Base-by-base conservation (phyloP, 2,797 vertebrate genomes). In the Halcyon chelicuti region DNA sequence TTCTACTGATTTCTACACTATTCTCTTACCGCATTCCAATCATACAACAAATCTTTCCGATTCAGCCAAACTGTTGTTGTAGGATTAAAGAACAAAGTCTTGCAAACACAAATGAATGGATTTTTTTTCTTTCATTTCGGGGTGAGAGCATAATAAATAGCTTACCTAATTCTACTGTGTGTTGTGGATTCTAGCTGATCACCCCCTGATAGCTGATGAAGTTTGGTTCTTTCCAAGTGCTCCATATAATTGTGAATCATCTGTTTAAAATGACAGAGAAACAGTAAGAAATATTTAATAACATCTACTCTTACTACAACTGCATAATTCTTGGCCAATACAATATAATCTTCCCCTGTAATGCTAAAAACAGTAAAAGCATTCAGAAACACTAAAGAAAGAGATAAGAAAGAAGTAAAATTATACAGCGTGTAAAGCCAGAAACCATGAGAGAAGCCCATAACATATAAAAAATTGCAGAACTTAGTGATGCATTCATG, bases 171-270 rank as follows among this genome's bases (percentile, higher is more conserved):
- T 97, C 98, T 99, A 97, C 94, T 96, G 76, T 98, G 95, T 51
- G 98, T 93, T 91, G 94, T 93, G 12, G 98, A 95, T 77, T 99
- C 99, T 60, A 98, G 94, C n/a, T 98, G 97, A 77, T 99, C 99
- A 44, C 97, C 94, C 78, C 97, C 97, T 9, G 95, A 92, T 72
- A 98, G 97, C 68, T 99, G 99, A 89, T 99, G 99, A 98, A 99
- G 98, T 98, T 99, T 99, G 63, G 98, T 98, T 92, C 99, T 98
- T 97, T 99, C 99, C 98, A 99, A 98, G 96, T 99, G 99, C 95
- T 99, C 99, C 99, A 99, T 99, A 91, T 99, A 99, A 98, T 99
- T 99, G 98, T 99, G 99, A 97, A 99, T 99, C 99, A 99, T 99
- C 99, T 99, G 94, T 97, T 97, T 92, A 95, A 95, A 95, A 97